Evolutionary conservation across 2,888 invertebrate species (phyloP), one percentile per base, ranked within the genome.

Genomic region (Ornithoptera priamus): DNA sequence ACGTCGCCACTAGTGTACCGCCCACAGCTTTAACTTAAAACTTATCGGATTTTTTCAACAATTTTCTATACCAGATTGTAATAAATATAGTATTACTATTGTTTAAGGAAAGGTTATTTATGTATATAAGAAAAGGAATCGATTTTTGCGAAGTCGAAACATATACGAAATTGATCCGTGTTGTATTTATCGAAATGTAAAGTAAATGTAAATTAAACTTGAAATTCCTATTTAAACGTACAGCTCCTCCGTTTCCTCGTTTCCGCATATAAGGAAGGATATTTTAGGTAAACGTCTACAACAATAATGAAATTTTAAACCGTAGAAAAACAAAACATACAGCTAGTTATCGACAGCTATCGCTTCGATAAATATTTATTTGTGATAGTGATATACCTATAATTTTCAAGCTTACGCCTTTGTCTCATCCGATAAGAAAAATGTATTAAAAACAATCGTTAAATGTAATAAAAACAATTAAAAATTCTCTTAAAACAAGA

Each of bases 301-400:
- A 15, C 17, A 17, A 15, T 18, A 50, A 50, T 50, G 50, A 39
- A 39, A 39, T 50, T 50, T 50, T 50, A 50, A 50, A 50, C 18
- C 18, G 4, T 50, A 5, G 5, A 15, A 46, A 50, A 12, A 50
- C 50, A 50, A 50, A 18, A 50, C 15, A 18, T 5, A 50, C 50
- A 15, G 12, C 17, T 50, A 18, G 50, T 72, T 72, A 70, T 75
- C 70, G 50, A 66, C 63, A 58, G 61, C 72, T 68, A 73, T 72
- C 71, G 56, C 61, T 18, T 63, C 67, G 75, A 75, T 76, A 73
- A 58, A 61, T 17, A 20, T 36, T 73, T 65, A 69, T 74, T 72
- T 69, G 53, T 67, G 66, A 71, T 66, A 73, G 63, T 70, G 67
- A 70, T 74, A 72, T 30, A 30, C 30, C 30, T 30, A 30, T 50